These are phyloP conservation scores for Acrossocheilus fasciatus DNA, from an alignment of 2,797 vertebrate species.

Conservation along the genomic window DNA sequence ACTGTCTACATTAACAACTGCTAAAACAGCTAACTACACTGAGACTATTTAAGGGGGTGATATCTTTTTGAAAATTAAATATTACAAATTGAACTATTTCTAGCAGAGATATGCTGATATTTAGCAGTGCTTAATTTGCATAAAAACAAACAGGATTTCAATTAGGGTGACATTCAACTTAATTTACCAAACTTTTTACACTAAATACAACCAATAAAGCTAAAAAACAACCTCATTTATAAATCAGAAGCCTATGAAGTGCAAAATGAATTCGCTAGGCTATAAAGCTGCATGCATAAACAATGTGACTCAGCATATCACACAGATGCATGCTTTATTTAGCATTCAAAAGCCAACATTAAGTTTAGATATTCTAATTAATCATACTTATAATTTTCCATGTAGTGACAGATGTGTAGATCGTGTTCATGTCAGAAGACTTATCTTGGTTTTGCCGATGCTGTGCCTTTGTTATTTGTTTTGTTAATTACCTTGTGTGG, in stretches of 20 bases:
- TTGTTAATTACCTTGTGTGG: slow-evolving; percentile 91
- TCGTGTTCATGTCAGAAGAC: neutral
- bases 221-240: neutral
- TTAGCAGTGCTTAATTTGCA: neutral
- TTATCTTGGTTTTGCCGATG: slow-evolving; percentile 1
- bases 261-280: neutral
- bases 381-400: neutral
- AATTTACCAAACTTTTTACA: neutral
- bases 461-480: neutral
- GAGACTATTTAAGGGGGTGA: neutral
- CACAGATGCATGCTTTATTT: neutral
- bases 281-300: neutral
- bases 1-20: neutral
- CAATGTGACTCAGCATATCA: neutral
- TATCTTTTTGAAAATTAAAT: neutral
- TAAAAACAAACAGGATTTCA: neutral
- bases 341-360: neutral
- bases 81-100: neutral
- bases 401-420: neutral
- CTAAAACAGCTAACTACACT: neutral
- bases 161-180: neutral
- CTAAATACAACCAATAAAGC: neutral
- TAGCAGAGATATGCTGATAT: neutral
- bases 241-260: neutral
- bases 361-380: neutral